These are phyloP conservation scores for Sarcophaga rosellei DNA, from an alignment of 2,888 invertebrate species.

Conservation along the genomic window DNA sequence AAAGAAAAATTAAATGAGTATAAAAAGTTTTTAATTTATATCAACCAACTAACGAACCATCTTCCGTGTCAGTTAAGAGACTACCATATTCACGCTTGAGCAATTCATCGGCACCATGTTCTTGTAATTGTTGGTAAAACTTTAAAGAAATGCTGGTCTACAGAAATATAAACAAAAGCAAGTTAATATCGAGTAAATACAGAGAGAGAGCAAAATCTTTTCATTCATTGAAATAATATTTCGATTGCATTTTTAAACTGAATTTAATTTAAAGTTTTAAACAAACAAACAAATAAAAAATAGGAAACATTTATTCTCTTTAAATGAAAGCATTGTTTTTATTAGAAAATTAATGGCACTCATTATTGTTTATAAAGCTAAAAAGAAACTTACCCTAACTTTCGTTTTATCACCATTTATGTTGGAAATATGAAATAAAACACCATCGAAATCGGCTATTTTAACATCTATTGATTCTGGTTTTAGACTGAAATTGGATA, in stretches of 20 bases:
- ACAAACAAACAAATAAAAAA: no score
- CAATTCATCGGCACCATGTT: conserved; percentile 98
- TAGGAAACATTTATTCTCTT: no score
- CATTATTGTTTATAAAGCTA: no score
- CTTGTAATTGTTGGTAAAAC: conserved; percentile 98
- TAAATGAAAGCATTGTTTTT: no score
- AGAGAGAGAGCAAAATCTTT: conserved; percentile 7
- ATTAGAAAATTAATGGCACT: no score
- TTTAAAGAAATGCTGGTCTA: conserved; percentile 99
- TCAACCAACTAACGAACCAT: conserved; percentile 83
- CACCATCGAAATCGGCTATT: conserved; percentile 99
- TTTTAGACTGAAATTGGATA: conserved; percentile 83
- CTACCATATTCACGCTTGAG: conserved; percentile 95
- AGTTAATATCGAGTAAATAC: not conserved
- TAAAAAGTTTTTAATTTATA: conserved; percentile 13
- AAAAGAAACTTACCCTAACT: conserved; percentile 90
- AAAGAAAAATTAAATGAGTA: conserved; percentile 23
- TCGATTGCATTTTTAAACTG: not conserved
- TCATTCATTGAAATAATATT: not conserved
- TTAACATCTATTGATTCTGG: conserved; percentile 97
- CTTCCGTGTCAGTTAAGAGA: conserved; percentile 91
- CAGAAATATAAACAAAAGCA: conserved; percentile 76
- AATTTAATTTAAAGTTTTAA: not conserved
- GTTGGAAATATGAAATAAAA: conserved; percentile 98
- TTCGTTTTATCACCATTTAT: conserved; percentile 97